These are phyloP conservation scores for Nautilus pompilius DNA, from an alignment of 1,140 invertebrate species.

Conservation along the genomic window DNA sequence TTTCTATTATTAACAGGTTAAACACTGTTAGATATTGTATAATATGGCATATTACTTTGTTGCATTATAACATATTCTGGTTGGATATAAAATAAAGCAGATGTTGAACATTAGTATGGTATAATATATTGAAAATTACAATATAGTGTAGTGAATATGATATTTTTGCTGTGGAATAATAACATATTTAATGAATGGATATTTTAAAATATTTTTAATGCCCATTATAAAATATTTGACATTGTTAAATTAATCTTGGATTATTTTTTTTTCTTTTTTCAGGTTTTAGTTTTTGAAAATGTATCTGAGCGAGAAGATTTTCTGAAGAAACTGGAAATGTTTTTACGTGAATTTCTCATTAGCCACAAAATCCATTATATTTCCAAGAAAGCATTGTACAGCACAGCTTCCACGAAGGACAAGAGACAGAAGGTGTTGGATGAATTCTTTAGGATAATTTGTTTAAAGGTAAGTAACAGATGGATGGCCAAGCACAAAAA, in stretches of 20 bases:
- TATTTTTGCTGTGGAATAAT: neutral
- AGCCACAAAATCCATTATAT: slow-evolving; percentile 67
- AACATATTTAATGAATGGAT: slow-evolving; percentile 4
- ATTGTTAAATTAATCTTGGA: neutral
- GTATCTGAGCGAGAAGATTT: slow-evolving; percentile 85
- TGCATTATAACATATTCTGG: too few relatives aligned
- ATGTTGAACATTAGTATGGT: too few relatives aligned
- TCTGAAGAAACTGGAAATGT: slow-evolving; percentile 79
- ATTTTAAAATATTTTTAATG: slow-evolving; percentile 10
- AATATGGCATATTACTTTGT: too few relatives aligned
- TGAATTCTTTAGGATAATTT: slow-evolving; percentile 97
- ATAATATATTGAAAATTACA: too few relatives aligned
- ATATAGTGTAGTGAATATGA: too few relatives aligned
- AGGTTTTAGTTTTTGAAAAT: slow-evolving; percentile 84
- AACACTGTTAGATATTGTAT: too few relatives aligned
- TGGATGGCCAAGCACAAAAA: too few relatives aligned
- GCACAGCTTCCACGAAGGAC: slow-evolving; percentile 93
- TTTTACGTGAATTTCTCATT: too few relatives aligned
- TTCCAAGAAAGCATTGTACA: slow-evolving; percentile 78
- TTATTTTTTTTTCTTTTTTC: neutral
- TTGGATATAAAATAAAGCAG: too few relatives aligned
- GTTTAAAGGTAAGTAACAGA: slow-evolving; percentile 66
- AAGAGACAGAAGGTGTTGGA: slow-evolving; percentile 90
- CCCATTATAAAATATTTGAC: neutral
- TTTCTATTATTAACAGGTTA: too few relatives aligned